These are phyloP conservation scores for Electrona antarctica DNA, from an alignment of 2,113 vertebrate genomes.

Conservation along the genomic window DNA sequence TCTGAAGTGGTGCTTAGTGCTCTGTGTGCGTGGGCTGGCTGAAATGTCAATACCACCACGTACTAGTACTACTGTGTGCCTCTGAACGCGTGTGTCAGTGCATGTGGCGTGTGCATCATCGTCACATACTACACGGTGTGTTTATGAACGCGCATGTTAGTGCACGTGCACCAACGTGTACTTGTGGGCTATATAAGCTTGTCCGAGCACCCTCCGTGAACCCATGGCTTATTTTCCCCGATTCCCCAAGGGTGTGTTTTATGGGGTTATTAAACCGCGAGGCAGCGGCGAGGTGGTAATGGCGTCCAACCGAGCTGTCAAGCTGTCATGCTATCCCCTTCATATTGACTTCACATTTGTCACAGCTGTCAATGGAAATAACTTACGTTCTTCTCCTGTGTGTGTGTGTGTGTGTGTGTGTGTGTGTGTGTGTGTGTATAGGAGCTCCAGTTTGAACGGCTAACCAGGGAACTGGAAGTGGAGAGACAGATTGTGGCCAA, in stretches of 20 bases:
- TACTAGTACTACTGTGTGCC: constrained; percentile 2
- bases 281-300: constrained; percentile 11
- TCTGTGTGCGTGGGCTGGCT: constrained; percentile 65
- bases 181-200: background rate
- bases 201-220: too few species aligned
- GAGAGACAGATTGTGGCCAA: constrained; percentile 99
- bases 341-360: constrained; percentile 35
- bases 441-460: constrained; percentile 99
- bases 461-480: constrained; percentile 98
- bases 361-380: constrained; percentile 24
- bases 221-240: constrained; percentile 1
- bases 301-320: constrained; percentile 25
- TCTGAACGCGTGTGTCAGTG: constrained; percentile 16
- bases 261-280: constrained; percentile 38
- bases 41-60: constrained; percentile 31
- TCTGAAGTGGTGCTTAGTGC: constrained; percentile 59
- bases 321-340: constrained; percentile 12
- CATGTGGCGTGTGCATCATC: background rate
- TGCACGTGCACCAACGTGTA: constrained; percentile 3
- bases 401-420: constrained; percentile 17
- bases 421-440: constrained; percentile 56
- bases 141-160: constrained; percentile 6
- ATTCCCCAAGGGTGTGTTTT: constrained; percentile 3
- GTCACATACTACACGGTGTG: background rate
- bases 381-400: constrained; percentile 1